Percentiles rank a stretch among this genome's conserved stretches.
phyloP scores from a whole-genome alignment of 2,888 invertebrate genomes.

The Cylloceria caligata region DNA sequence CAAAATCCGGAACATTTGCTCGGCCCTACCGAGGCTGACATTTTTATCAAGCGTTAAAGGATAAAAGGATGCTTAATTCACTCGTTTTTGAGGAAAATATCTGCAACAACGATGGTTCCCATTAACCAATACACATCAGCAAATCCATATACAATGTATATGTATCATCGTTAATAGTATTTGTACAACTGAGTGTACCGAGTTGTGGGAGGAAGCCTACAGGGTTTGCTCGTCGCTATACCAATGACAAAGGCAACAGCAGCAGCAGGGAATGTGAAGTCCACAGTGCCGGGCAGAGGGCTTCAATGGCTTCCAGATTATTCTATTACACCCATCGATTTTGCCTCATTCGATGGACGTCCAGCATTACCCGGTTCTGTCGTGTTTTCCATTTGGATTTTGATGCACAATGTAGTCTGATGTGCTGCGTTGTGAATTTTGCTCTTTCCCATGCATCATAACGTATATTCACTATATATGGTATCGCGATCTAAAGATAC shows the following conservation, averaged over 20 bases:
- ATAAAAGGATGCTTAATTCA: neutral
- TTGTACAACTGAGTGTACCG: neutral
- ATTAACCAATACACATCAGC: neutral
- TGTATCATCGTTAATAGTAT: slow-evolving; percentile 2
- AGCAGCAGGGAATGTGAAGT: slow-evolving; percentile 32
- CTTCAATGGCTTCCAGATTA: slow-evolving; percentile 81
- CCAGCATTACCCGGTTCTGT: neutral
- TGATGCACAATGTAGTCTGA: neutral
- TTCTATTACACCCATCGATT: slow-evolving; percentile 80
- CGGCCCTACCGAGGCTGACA: neutral
- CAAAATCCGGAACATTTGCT: neutral
- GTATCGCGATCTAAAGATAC: neutral
- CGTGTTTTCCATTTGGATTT: neutral
- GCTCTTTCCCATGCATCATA: neutral
- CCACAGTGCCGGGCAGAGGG: slow-evolving; percentile 62
- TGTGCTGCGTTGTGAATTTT: neutral
- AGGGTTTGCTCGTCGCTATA: slow-evolving; percentile 31
- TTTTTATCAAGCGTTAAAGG: neutral
- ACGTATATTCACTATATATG: neutral
- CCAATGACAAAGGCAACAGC: slow-evolving; percentile 29
- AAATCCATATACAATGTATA: slow-evolving; percentile 7
- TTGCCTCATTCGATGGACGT: slow-evolving; percentile 47
- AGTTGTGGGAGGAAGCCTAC: slow-evolving; percentile 54
- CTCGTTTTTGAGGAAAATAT: neutral
- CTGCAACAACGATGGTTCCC: neutral